These are phyloP conservation scores for Euphonia xanthogaster DNA, from an alignment of 2,797 vertebrate genomes.

Conservation along the genomic window DNA sequence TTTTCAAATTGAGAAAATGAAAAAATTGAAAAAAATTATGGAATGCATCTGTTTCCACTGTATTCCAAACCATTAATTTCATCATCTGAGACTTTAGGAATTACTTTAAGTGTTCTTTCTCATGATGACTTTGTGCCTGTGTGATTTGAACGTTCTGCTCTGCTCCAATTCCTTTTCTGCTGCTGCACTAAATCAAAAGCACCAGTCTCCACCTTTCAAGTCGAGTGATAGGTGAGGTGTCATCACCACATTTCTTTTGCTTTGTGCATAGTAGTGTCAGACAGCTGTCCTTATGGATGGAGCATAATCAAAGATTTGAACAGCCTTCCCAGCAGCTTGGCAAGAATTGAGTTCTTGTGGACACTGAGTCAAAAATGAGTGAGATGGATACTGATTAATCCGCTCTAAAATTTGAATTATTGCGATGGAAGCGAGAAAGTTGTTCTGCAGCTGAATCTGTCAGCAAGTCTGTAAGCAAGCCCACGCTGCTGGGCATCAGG, in stretches of 20 bases:
- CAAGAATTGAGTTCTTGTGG: neutral
- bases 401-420: neutral
- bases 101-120: neutral
- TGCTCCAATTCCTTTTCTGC: neutral
- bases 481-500: neutral
- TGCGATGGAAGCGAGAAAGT: neutral
- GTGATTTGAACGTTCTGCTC: neutral
- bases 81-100: neutral
- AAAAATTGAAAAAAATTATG: neutral
- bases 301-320: neutral
- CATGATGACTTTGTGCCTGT: neutral
- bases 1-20: neutral
- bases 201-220: neutral
- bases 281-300: neutral
- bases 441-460: neutral
- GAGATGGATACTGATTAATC: slow-evolving; percentile 13
- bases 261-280: neutral
- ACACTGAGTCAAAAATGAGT: neutral
- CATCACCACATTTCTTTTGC: neutral
- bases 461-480: neutral
- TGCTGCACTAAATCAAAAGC: neutral
- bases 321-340: neutral
- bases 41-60: neutral
- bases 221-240: neutral
- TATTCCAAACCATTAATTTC: neutral